A percentile compares a stretch with the other conserved stretches of the same genome.
Conservation (phyloP, 2,797 vertebrate genomes). For the Anolis apletophallus region DNA sequence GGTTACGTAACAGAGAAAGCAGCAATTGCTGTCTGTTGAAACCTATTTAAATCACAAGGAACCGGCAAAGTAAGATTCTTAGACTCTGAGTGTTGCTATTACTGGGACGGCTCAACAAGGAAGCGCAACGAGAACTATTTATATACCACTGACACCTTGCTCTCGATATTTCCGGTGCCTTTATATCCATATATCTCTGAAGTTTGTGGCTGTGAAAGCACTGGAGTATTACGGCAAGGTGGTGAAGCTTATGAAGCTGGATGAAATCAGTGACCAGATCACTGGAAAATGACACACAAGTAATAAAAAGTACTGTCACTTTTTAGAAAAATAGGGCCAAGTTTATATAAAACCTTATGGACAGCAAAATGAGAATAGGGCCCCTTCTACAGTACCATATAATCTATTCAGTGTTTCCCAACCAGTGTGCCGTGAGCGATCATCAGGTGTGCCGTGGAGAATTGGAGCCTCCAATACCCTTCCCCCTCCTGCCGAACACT, state of each 20-base stretch:
- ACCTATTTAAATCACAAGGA: background rate
- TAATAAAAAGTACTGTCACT: too few relatives aligned
- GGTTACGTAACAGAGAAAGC: background rate
- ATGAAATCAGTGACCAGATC: background rate
- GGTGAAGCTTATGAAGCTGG: background rate
- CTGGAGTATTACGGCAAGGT: background rate
- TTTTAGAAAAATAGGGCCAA: too few relatives aligned
- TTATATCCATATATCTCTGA: background rate
- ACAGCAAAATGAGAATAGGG: too few relatives aligned
- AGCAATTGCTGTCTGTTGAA: background rate
- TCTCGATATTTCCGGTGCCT: background rate
- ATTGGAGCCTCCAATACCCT: too few relatives aligned
- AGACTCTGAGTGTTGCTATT: background rate
- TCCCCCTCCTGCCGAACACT: too few relatives aligned
- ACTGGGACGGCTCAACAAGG: background rate
- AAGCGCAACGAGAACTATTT: background rate
- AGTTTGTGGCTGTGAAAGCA: background rate
- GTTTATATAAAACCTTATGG: too few relatives aligned
- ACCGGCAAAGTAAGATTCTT: background rate
- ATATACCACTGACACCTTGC: background rate
- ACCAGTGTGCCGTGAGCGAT: too few relatives aligned
- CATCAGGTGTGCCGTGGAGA: too few relatives aligned
- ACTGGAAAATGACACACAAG: too few relatives aligned
- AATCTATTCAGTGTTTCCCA: too few relatives aligned
- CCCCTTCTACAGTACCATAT: too few relatives aligned